A percentile compares a stretch with the other conserved stretches of the same genome.
These are phyloP conservation scores for Caenorhabditis sulstoni DNA, from an alignment of 2,888 invertebrate species.

Conservation along the genomic window DNA sequence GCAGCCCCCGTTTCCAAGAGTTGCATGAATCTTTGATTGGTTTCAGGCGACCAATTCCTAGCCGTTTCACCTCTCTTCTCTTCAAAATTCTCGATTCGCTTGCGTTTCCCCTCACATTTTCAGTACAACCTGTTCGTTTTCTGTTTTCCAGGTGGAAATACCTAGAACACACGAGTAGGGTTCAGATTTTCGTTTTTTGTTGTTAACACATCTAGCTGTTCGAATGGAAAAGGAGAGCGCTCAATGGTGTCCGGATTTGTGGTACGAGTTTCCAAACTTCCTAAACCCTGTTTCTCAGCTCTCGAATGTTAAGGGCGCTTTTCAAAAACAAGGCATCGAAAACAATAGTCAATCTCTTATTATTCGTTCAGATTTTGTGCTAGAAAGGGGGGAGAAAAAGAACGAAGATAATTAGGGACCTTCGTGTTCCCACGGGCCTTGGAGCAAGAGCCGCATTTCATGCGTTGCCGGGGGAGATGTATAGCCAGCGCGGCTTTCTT, in stretches of 20 bases:
- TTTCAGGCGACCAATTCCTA: background rate
- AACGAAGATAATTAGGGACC: no score
- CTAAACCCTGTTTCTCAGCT: background rate
- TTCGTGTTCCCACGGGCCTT: no score
- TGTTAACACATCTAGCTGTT: no score
- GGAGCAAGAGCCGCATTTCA: no score
- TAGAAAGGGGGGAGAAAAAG: background rate
- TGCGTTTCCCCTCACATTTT: conserved; percentile 12
- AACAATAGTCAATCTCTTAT: conserved; percentile 1
- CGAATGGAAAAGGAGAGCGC: conserved; percentile 50
- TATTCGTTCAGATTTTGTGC: background rate
- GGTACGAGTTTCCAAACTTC: conserved; percentile 30
- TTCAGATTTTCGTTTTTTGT: no score
- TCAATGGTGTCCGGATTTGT: conserved; percentile 52
- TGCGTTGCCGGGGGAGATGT: no score
- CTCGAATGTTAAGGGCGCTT: no score
- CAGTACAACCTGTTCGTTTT: no score
- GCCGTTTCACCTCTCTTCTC: background rate
- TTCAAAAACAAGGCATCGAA: no score
- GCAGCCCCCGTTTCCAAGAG: background rate
- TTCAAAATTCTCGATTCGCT: background rate
- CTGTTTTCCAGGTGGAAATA: no score
- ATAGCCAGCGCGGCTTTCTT: background rate
- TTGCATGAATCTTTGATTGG: conserved; percentile 13
- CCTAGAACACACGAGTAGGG: conserved; percentile 28